Evolutionary conservation across 1,140 invertebrate species (phyloP).

Genomic region (Bombus confusus): DNA sequence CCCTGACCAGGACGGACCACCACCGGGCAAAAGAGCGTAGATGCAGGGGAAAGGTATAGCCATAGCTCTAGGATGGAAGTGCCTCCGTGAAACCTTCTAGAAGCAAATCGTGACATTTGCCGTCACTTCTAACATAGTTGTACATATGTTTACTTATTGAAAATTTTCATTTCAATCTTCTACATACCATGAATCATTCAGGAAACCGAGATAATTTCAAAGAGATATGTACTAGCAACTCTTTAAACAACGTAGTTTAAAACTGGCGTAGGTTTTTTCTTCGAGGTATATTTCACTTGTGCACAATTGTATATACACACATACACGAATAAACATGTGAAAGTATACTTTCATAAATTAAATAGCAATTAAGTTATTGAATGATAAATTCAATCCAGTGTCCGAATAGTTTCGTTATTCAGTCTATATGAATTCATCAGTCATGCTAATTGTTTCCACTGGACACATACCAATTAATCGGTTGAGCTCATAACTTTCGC

Average conservation of each 20-base stretch:
- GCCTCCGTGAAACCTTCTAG: slow-evolving; percentile 29
- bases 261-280: background rate
- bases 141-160: background rate
- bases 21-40: background rate
- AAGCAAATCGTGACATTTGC: slow-evolving; percentile 17
- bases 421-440: background rate
- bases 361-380: background rate
- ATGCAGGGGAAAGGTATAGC: slow-evolving; percentile 40
- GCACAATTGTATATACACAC: background rate
- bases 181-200: background rate
- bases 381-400: background rate
- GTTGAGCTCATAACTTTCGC: background rate
- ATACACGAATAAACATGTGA: background rate
- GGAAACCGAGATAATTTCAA: background rate
- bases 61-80: slow-evolving; percentile 29
- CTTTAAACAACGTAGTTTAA: background rate
- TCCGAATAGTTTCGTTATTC: background rate
- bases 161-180: background rate
- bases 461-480: background rate
- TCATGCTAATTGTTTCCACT: background rate
- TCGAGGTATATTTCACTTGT: background rate
- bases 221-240: background rate
- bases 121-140: background rate
- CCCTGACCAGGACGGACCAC: slow-evolving; percentile 42
- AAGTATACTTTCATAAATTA: background rate